These are phyloP conservation scores for Trachops cirrhosus DNA, from an alignment of 2,797 vertebrate genomes.

Conservation along the genomic window DNA sequence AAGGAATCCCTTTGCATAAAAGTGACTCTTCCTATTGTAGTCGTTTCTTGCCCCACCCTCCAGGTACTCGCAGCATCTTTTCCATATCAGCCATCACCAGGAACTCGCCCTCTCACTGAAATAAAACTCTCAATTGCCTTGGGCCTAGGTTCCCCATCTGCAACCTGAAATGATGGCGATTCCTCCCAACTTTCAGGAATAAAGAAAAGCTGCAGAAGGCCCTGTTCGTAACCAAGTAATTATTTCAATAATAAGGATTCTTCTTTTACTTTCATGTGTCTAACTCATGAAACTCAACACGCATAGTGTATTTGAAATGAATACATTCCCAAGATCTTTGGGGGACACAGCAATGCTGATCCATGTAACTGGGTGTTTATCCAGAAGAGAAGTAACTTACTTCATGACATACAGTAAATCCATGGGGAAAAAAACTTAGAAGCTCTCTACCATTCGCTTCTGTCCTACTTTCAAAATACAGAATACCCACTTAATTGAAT, in stretches of 20 bases:
- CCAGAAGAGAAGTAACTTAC: neutral
- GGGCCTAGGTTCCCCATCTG: neutral
- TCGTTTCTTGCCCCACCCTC: neutral
- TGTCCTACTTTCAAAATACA: neutral
- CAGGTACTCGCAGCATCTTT: neutral
- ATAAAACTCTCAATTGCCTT: neutral
- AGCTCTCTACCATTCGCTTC: neutral
- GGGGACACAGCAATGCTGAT: neutral
- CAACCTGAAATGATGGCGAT: neutral
- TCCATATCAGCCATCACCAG: neutral
- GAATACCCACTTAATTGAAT: neutral
- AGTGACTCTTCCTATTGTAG: neutral
- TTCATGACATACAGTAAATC: neutral
- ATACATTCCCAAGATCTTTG: neutral
- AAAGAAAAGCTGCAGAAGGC: neutral
- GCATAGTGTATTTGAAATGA: neutral
- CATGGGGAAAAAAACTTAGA: neutral
- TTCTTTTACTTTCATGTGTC: neutral
- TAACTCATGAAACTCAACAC: constrained; percentile 9
- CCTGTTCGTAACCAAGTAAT: neutral
- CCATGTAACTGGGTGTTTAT: neutral
- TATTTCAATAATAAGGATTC: constrained; percentile 7
- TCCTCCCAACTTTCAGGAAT: neutral
- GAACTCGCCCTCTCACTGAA: neutral
- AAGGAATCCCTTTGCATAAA: neutral